These are phyloP conservation scores for Corythornis cristatus DNA, from an alignment of 2,113 vertebrate genomes.

Conservation along the genomic window DNA sequence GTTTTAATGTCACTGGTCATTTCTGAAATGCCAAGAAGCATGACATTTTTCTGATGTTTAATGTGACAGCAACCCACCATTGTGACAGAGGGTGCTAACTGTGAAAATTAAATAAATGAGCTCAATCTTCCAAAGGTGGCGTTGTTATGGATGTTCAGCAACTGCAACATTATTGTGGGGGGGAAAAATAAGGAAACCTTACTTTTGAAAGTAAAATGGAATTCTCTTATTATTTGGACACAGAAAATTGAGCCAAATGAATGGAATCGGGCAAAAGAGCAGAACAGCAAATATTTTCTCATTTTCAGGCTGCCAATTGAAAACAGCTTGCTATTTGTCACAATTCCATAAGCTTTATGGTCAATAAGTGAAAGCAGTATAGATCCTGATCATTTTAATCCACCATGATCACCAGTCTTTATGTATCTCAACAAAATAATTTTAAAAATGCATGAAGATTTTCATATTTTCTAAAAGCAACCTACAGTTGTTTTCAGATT, in stretches of 20 bases:
- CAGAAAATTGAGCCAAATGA: background rate
- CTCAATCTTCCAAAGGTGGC: slow-evolving; percentile 51
- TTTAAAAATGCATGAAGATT: background rate
- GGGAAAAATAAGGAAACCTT: background rate
- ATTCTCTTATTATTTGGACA: background rate
- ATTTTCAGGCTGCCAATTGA: background rate
- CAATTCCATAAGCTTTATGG: background rate
- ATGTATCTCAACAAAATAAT: slow-evolving; percentile 10
- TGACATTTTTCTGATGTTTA: slow-evolving; percentile 71
- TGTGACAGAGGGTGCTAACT: slow-evolving; percentile 57
- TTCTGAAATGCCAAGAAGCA: slow-evolving; percentile 10
- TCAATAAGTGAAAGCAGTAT: background rate
- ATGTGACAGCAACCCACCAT: slow-evolving; percentile 11
- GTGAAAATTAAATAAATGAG: slow-evolving; percentile 80
- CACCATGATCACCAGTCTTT: background rate
- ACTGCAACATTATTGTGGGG: background rate
- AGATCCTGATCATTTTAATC: background rate
- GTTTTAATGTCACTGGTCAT: background rate
- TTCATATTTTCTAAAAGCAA: background rate
- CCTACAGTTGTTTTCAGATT: background rate
- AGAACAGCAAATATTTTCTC: background rate
- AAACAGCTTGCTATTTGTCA: background rate
- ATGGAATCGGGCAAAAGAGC: background rate
- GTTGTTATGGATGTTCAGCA: background rate
- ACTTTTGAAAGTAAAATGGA: background rate